phyloP scores from a whole-genome alignment of 1,140 invertebrate genomes.

The Tigriopus japonicus region DNA sequence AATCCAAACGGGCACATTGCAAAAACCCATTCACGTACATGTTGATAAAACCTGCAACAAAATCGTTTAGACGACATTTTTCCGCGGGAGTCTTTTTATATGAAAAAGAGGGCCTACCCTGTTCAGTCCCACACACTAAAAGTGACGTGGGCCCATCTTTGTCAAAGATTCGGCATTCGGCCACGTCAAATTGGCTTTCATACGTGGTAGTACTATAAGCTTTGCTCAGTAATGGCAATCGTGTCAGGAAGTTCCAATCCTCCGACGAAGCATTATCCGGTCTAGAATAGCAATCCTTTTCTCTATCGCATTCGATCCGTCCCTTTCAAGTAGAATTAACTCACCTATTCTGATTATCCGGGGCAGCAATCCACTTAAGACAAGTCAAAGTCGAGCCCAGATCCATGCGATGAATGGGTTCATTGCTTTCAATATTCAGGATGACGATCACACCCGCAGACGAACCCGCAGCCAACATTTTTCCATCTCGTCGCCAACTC shows the following conservation, averaged over 20 bases:
- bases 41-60: not conserved
- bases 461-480: conserved; percentile 47
- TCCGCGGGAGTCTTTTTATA: no score
- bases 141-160: not conserved
- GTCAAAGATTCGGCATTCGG: conserved; percentile 9
- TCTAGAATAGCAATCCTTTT: no score
- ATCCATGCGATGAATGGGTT: not conserved
- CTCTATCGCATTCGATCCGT: no score
- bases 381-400: not conserved
- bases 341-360: no score
- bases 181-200: not conserved
- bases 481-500: conserved; percentile 82
- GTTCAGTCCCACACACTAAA: conserved; percentile 4
- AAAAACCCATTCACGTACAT: conserved; percentile 5
- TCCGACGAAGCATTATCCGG: no score
- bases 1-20: not conserved
- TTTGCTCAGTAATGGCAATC: conserved; percentile 17
- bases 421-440: conserved; percentile 3
- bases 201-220: conserved; percentile 4
- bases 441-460: conserved; percentile 15
- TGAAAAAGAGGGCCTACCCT: no score
- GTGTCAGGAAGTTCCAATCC: conserved; percentile 18
- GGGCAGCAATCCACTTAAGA: no score
- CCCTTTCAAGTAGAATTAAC: no score
- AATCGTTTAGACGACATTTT: no score